Conservation (phyloP, 2,888 invertebrate species). For the Ischnura elegans region DNA sequence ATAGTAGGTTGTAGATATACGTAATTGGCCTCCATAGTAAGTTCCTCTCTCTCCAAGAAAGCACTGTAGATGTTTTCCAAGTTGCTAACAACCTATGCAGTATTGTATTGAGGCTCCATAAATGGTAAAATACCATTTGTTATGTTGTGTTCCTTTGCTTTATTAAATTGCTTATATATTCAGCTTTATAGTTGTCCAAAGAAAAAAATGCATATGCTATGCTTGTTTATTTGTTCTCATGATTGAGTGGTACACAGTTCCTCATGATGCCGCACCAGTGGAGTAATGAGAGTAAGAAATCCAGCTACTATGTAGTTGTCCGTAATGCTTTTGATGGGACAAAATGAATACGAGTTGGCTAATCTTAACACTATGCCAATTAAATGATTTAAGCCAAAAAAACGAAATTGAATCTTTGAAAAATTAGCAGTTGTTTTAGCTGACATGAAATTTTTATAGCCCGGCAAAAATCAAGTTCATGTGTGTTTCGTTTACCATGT, state of each 20-base stretch:
- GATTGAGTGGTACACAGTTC: neutral
- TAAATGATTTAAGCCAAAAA: neutral
- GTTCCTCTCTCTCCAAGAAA: neutral
- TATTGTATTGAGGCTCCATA: no score
- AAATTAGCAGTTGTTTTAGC: no score
- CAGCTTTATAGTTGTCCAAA: neutral
- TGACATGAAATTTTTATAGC: no score
- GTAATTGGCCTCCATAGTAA: neutral
- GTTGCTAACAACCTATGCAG: neutral
- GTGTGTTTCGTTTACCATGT: no score
- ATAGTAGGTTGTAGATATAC: neutral
- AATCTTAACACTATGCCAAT: neutral
- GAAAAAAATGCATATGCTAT: slow-evolving; percentile 1
- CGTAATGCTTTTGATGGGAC: neutral
- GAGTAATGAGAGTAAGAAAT: slow-evolving; percentile 7
- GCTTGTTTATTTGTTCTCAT: neutral
- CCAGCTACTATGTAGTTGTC: neutral
- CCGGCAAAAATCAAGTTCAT: no score
- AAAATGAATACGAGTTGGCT: neutral
- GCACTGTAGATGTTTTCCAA: neutral
- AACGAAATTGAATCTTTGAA: no score
- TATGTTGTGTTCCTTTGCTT: neutral
- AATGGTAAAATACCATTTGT: neutral
- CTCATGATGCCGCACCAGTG: slow-evolving; percentile 10
- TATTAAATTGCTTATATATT: slow-evolving; percentile 6